Conservation (phyloP, 2,888 invertebrate species). For the Scaptomyza reducta region DNA sequence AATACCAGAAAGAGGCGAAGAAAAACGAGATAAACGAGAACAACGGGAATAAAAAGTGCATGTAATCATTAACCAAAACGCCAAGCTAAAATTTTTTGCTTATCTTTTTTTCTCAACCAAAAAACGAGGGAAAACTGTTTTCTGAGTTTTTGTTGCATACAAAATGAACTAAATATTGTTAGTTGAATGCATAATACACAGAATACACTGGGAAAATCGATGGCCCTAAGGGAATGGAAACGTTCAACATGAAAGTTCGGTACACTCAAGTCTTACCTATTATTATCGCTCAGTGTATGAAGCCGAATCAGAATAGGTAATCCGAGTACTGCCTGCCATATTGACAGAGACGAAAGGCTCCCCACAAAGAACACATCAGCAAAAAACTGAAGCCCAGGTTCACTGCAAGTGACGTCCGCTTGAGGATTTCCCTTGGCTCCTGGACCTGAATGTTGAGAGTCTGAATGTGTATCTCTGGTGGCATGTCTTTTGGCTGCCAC, state of each 20-base stretch:
- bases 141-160: slow-evolving; percentile 17
- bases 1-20: slow-evolving; percentile 11
- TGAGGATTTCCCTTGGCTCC: slow-evolving; percentile 33
- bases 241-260: too few species aligned
- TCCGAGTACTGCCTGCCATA: slow-evolving; percentile 33
- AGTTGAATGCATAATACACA: slow-evolving; percentile 5
- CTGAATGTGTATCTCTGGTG: neutral
- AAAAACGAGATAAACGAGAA: neutral
- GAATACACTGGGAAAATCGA: neutral
- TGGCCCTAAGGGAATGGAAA: too few species aligned
- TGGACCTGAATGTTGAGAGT: neutral
- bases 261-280: too few species aligned
- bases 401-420: slow-evolving; percentile 61
- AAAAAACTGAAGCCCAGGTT: neutral
- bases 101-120: slow-evolving; percentile 16
- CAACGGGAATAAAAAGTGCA: slow-evolving; percentile 59
- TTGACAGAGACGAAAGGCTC: slow-evolving; percentile 21
- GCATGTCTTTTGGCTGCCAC: slow-evolving; percentile 66
- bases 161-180: slow-evolving; percentile 29
- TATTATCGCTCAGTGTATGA: neutral
- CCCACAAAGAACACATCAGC: neutral
- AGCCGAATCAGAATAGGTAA: slow-evolving; percentile 34
- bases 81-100: slow-evolving; percentile 35
- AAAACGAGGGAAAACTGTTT: slow-evolving; percentile 4
- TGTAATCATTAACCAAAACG: slow-evolving; percentile 64